Percentiles rank a stretch among this genome's conserved stretches.
Evolutionary conservation across 2,888 invertebrate species (phyloP).

Genomic region (Pandemis corylana): DNA sequence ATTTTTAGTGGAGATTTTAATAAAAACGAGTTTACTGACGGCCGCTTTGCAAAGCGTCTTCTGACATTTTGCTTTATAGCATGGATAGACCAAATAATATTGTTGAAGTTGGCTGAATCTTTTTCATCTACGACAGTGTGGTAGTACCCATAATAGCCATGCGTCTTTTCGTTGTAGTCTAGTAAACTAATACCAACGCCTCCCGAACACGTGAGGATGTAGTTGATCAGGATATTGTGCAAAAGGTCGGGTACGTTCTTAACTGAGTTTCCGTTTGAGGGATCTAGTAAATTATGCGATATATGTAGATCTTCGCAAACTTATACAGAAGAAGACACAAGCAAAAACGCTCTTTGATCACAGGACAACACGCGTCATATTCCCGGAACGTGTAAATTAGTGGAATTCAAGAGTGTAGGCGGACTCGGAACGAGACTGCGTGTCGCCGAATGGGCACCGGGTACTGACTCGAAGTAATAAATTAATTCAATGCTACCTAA

Average conservation of each 20-base stretch:
- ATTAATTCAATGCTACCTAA: conserved; percentile 19
- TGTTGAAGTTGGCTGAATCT: too few species aligned
- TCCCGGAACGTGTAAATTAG: background rate
- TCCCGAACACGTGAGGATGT: conserved; percentile 44
- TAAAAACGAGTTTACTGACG: background rate
- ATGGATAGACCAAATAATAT: too few species aligned
- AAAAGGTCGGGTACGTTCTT: conserved; percentile 59
- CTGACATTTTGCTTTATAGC: background rate
- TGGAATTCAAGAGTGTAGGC: conserved; percentile 27
- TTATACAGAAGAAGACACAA: conserved; percentile 29
- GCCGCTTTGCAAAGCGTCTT: background rate
- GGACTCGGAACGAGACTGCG: conserved; percentile 55
- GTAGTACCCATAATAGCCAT: background rate
- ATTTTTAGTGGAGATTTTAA: background rate
- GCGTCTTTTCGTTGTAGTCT: background rate
- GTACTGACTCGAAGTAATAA: conserved; percentile 49
- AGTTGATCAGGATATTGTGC: conserved; percentile 63
- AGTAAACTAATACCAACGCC: background rate
- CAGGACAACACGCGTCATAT: conserved; percentile 3
- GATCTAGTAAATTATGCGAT: conserved; percentile 59
- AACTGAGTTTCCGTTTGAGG: conserved; percentile 66
- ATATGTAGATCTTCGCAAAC: conserved; percentile 56
- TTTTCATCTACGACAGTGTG: background rate
- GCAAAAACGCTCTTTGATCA: conserved; percentile 8
- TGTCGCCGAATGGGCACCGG: conserved; percentile 53